Conservation (phyloP, 37 sponge, comb jelly and placozoan genomes). For the Lycopodina hypogea region DNA sequence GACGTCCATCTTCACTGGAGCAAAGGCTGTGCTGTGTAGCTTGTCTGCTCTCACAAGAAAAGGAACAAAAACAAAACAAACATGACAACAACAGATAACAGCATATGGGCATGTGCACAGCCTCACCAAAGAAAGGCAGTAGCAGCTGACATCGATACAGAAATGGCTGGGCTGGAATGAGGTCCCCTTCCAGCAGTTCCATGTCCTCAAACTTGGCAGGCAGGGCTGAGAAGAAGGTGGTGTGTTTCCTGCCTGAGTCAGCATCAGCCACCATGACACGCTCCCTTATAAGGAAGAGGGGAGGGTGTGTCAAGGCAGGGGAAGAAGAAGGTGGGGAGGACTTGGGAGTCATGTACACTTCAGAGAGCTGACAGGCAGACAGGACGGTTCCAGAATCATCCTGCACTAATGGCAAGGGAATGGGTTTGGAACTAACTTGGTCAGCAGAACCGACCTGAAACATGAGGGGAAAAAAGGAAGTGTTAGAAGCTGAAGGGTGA, state of each 20-base stretch:
- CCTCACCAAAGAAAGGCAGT: constrained; percentile 77
- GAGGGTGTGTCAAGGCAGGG: constrained; percentile 5
- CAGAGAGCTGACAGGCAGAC: constrained; percentile 2
- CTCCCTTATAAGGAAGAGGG: background rate
- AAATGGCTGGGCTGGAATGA: constrained; percentile 61
- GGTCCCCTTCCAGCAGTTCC: constrained; percentile 21
- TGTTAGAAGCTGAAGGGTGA: too few species aligned
- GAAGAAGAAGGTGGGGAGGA: constrained; percentile 26
- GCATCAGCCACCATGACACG: background rate
- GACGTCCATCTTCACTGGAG: constrained; percentile 84
- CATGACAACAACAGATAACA: background rate
- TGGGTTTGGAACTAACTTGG: too few species aligned
- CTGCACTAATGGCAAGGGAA: too few species aligned
- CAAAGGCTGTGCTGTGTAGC: constrained; percentile 66
- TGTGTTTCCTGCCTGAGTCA: background rate
- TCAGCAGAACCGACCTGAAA: too few species aligned
- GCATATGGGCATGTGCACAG: background rate
- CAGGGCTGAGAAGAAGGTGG: constrained; percentile 60
- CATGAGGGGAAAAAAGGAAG: too few species aligned
- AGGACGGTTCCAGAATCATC: too few species aligned
- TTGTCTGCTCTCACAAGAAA: constrained; percentile 42
- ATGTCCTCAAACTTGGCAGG: constrained; percentile 62
- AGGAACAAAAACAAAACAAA: background rate
- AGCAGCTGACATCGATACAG: constrained; percentile 49
- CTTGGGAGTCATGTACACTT: constrained; percentile 28